Evolutionary conservation across 2,797 vertebrate genomes (phyloP).

Genomic region (Ctenopoma multispine): DNA sequence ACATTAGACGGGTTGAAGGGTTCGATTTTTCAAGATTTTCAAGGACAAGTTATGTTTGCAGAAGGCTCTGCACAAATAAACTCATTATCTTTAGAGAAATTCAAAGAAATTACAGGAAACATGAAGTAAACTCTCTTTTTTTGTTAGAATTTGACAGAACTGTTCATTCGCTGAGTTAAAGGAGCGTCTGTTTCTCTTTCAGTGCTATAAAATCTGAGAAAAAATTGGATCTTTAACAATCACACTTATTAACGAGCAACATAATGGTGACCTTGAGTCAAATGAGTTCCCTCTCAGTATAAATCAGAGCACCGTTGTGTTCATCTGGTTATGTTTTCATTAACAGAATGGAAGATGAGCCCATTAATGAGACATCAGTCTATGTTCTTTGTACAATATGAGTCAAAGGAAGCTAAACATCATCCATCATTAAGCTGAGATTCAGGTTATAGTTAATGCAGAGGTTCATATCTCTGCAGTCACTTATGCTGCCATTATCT

Average conservation of each 20-base stretch:
- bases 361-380: conserved; percentile 67
- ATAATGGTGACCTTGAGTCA: conserved; percentile 72
- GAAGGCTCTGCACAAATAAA: conserved; percentile 12
- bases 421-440: conserved; percentile 69
- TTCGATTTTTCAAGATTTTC: conserved; percentile 9
- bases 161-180: conserved; percentile 64
- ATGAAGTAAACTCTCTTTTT: conserved; percentile 15
- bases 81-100: conserved; percentile 16
- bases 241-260: conserved; percentile 59
- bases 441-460: conserved; percentile 65
- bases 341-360: conserved; percentile 62
- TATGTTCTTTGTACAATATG: conserved; percentile 48
- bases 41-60: conserved; percentile 16
- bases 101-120: conserved; percentile 18
- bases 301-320: conserved; percentile 54
- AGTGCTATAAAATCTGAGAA: conserved; percentile 44
- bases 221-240: conserved; percentile 58
- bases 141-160: conserved; percentile 52
- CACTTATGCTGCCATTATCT: conserved; percentile 30
- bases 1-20: conserved; percentile 1
- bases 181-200: conserved; percentile 50
- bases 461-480: conserved; percentile 31
- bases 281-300: conserved; percentile 56
- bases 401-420: conserved; percentile 69
- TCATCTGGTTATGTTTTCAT: conserved; percentile 71